Evolutionary conservation across 2,797 vertebrate genomes (phyloP).

Genomic region (Erithacus rubecula): DNA sequence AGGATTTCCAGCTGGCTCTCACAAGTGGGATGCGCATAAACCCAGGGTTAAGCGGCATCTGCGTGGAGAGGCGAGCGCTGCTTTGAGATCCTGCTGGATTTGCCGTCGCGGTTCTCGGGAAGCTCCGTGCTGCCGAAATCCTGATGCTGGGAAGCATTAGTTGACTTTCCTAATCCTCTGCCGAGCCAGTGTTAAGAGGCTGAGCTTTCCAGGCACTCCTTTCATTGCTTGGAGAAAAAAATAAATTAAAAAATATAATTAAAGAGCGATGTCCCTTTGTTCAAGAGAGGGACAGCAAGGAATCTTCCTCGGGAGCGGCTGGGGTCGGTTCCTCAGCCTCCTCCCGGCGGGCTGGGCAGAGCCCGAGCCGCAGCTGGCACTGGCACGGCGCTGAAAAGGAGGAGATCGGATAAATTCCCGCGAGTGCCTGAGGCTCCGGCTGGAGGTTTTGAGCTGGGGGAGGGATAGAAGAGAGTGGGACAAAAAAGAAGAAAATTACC

Average conservation of each 20-base stretch:
- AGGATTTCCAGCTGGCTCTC: not conserved
- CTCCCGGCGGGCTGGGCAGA: no score
- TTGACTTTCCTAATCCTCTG: constrained; percentile 25
- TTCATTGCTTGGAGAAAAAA: not conserved
- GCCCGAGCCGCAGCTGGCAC: not conserved
- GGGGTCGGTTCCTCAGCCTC: not conserved
- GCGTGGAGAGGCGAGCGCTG: not conserved
- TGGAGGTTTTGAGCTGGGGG: not conserved
- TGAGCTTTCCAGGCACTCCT: not conserved
- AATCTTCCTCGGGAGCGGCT: not conserved
- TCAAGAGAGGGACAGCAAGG: not conserved
- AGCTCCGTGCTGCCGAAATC: not conserved
- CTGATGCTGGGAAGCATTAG: not conserved
- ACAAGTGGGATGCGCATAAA: not conserved
- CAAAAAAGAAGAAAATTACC: constrained; percentile 5
- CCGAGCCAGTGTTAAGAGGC: not conserved
- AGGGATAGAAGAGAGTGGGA: not conserved
- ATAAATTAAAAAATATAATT: not conserved
- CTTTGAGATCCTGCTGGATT: not conserved
- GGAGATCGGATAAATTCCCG: constrained; percentile 16
- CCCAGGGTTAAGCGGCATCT: not conserved
- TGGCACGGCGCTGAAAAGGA: not conserved
- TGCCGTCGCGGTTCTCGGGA: not conserved
- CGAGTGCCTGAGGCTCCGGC: constrained; percentile 2
- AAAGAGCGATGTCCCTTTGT: not conserved